These are phyloP conservation scores for Luperina testacea DNA, from an alignment of 2,888 invertebrate species.

Conservation along the genomic window DNA sequence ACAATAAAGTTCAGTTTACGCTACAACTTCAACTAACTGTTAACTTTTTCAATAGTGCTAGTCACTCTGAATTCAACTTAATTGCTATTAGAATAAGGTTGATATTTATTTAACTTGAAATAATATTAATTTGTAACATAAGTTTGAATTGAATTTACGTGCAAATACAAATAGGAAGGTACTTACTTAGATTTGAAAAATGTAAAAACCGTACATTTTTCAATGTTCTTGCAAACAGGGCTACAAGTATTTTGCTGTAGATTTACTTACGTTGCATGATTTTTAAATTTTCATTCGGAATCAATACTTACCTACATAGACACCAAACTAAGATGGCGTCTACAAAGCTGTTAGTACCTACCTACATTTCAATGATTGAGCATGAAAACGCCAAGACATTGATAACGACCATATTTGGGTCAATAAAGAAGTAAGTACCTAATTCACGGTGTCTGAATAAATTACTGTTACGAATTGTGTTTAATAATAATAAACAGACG, in stretches of 20 bases:
- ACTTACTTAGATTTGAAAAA: no score
- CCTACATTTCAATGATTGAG: conserved; percentile 11
- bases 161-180: not conserved
- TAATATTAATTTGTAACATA: no score
- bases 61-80: no score
- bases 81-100: no score
- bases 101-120: no score
- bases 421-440: conserved; percentile 52
- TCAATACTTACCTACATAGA: not conserved
- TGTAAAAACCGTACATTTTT: not conserved
- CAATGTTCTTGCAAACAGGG: not conserved
- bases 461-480: conserved; percentile 48
- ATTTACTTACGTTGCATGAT: not conserved
- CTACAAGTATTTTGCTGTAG: not conserved
- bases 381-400: conserved; percentile 31
- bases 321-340: not conserved
- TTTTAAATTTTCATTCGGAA: not conserved
- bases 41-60: no score
- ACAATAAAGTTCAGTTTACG: no score
- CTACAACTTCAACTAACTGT: no score
- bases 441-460: conserved; percentile 49
- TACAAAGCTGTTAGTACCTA: not conserved
- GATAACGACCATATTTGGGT: conserved; percentile 38
- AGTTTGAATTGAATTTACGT: not conserved
- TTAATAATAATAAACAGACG: conserved; percentile 47